phyloP scores from a whole-genome alignment of 2,888 invertebrate species.

The Invenusta paracnida region DNA sequence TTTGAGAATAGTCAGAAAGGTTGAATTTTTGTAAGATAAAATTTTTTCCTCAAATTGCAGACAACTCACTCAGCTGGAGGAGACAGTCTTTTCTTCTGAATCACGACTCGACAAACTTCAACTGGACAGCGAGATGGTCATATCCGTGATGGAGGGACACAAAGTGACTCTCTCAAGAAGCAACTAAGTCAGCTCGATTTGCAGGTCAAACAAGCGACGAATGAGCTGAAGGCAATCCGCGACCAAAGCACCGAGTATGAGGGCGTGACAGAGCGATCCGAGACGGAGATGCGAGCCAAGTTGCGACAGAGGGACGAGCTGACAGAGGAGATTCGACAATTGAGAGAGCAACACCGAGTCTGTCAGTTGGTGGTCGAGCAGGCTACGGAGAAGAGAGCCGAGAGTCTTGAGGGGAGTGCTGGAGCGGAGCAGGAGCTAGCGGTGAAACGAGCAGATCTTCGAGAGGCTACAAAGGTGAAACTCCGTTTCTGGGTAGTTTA shows the following conservation, averaged over 20 bases:
- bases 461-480: background rate
- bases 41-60: too few relatives aligned
- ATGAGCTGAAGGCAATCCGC: background rate
- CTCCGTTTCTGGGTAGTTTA: too few relatives aligned
- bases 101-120: constrained; percentile 49
- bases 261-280: constrained; percentile 39
- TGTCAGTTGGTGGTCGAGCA: constrained; percentile 51
- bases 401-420: constrained; percentile 51
- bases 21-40: too few relatives aligned
- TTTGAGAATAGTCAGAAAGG: too few relatives aligned
- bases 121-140: too few relatives aligned
- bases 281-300: constrained; percentile 49
- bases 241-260: background rate
- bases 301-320: constrained; percentile 52
- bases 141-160: too few relatives aligned
- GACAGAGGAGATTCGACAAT: constrained; percentile 48
- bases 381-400: constrained; percentile 50
- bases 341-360: constrained; percentile 52
- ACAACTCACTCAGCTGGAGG: too few relatives aligned
- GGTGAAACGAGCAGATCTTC: background rate
- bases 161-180: too few relatives aligned
- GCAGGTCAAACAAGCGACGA: background rate
- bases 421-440: constrained; percentile 50
- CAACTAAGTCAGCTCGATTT: background rate
- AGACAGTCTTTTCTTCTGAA: constrained; percentile 51